phyloP scores from a whole-genome alignment of 2,113 vertebrate genomes.

The Tympanuchus pallidicinctus region DNA sequence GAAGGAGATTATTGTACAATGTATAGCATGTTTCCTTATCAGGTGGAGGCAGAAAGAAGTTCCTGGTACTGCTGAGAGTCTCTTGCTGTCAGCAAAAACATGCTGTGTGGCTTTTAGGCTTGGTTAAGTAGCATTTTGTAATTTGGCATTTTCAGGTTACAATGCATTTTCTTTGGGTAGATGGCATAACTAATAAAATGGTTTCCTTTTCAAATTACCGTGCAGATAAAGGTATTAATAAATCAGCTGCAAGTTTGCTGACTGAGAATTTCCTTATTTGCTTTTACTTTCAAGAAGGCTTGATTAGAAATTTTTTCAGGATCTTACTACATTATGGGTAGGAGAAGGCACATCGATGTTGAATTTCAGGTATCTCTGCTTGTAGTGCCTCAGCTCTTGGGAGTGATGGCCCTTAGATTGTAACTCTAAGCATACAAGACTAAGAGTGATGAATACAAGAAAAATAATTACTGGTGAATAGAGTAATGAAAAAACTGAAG shows the following conservation, averaged over 20 bases:
- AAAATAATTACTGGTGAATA: not conserved
- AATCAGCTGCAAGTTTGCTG: not conserved
- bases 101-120: not conserved
- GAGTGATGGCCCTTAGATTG: fast-evolving
- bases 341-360: not conserved
- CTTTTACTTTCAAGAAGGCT: not conserved
- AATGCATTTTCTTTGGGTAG: not conserved
- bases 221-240: not conserved
- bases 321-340: not conserved
- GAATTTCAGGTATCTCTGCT: not conserved
- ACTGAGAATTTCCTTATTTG: not conserved
- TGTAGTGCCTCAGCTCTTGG: not conserved
- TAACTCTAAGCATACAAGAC: not conserved
- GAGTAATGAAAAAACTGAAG: not conserved
- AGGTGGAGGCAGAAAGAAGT: conserved; percentile 25
- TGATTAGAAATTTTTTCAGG: not conserved
- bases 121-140: not conserved
- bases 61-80: not conserved
- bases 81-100: not conserved
- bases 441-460: not conserved
- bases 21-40: not conserved
- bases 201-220: not conserved
- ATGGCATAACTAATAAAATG: not conserved
- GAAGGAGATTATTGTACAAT: not conserved
- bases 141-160: not conserved